Conservation (phyloP, 2,888 invertebrate species). For the Neoitamus cyanurus region DNA sequence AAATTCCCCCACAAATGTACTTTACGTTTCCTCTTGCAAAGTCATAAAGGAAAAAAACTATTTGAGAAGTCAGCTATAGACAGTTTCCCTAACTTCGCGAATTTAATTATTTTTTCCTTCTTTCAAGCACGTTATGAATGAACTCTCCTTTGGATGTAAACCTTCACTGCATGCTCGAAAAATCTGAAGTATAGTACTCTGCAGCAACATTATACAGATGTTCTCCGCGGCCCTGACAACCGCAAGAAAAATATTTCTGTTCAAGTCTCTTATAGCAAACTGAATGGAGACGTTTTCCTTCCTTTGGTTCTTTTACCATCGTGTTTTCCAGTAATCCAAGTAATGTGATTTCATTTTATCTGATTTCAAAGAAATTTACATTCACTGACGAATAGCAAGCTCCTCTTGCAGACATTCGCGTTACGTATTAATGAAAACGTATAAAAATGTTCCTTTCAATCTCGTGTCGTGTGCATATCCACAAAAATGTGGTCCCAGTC, state of each 20-base stretch:
- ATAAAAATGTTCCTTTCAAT: background rate
- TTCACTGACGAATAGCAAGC: background rate
- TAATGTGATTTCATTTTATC: background rate
- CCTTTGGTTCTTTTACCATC: background rate
- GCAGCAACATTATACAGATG: background rate
- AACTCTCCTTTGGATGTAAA: background rate
- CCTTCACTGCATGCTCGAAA: background rate
- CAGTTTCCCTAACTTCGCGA: background rate
- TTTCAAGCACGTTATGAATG: background rate
- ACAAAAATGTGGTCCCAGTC: background rate
- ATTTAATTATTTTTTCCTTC: background rate
- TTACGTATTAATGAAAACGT: background rate
- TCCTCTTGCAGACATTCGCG: background rate
- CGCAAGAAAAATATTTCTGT: background rate
- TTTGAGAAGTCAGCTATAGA: background rate
- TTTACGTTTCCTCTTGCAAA: background rate
- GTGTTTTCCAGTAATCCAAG: background rate
- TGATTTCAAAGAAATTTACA: background rate
- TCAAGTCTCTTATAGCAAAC: background rate
- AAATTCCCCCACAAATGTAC: no score
- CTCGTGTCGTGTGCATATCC: background rate
- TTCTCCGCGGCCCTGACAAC: background rate
- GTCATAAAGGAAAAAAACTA: background rate
- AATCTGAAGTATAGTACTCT: background rate
- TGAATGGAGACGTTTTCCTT: background rate